Conservation (phyloP, 2,888 invertebrate genomes). For the Diogma glabrata region DNA sequence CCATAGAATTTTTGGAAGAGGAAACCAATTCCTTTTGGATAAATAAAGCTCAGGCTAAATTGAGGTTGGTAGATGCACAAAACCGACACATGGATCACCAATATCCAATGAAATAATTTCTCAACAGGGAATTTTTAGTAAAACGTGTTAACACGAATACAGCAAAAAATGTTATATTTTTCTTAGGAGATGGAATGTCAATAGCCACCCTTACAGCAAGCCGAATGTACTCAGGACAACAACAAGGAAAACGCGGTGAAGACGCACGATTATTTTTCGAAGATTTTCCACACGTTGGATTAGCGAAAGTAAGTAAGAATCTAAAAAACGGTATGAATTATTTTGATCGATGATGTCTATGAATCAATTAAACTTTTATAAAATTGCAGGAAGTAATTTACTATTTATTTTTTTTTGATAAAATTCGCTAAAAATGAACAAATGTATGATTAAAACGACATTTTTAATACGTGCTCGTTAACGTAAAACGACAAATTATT, state of each 20-base stretch:
- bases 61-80: background rate
- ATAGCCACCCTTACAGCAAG: slow-evolving; percentile 54
- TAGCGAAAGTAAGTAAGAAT: slow-evolving; percentile 47
- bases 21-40: background rate
- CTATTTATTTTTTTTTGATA: no score
- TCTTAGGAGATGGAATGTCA: slow-evolving; percentile 65
- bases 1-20: no score
- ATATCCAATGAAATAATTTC: slow-evolving; percentile 19
- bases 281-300: slow-evolving; percentile 47
- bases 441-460: no score
- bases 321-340: no score
- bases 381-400: no score
- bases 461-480: no score
- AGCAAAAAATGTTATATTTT: slow-evolving; percentile 69
- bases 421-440: no score
- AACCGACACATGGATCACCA: no score
- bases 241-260: slow-evolving; percentile 43
- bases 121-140: slow-evolving; percentile 26
- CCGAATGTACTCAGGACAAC: slow-evolving; percentile 51
- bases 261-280: slow-evolving; percentile 49
- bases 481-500: no score
- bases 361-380: no score
- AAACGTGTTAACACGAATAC: slow-evolving; percentile 32
- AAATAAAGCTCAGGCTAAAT: background rate
- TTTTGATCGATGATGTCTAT: no score